Evolutionary conservation across 2,888 invertebrate species (phyloP), one percentile per base, ranked within the genome.

Genomic region (Tinea trinotella): DNA sequence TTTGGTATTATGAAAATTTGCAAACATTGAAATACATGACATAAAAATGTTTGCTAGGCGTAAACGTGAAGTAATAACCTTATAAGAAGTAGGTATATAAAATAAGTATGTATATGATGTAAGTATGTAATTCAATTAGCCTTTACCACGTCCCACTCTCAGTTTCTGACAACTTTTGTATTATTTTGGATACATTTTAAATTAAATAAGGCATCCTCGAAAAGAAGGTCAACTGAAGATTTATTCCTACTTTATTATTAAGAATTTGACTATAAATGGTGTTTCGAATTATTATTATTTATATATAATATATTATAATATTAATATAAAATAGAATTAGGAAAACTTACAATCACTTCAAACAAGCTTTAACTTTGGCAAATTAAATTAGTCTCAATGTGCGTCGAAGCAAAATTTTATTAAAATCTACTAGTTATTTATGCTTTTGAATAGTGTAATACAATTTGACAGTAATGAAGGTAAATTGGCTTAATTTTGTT

Each of bases 401-500:
- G n/a, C 40, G 40, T 40, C n/a, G 15, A n/a, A 40, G 40, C 40
- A 12, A 30, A 3, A 40, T 40, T 40, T 40, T 40, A 40, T 15
- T 40, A 40, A 40, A 30, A 40, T 40, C 13, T 40, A 40, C 40
- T 40, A 65, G 63, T 62, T 64, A 67, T 65, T 67, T 68, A 69
- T 62, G 15, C 40, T 40, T 40, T 6, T 12, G 61, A 63, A 59
- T 65, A 67, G 62, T 66, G 60, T 68, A 69, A 70, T 64, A 68
- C 65, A 66, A 68, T 70, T 68, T 66, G 65, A 65, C 60, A 59
- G 60, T 70, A 70, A 74, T 74, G 67, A 68, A 69, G 69, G 68
- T 62, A 71, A 74, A 75, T 71, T 70, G 68, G 62, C 66, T 70
- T 66, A 70, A 74, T 74, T 73, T 68, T 63, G 68, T 66, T 68